Percentiles rank a stretch among this genome's conserved stretches.
These are phyloP conservation scores for Raja brachyura DNA, from an alignment of 2,113 vertebrate genomes.

Conservation along the genomic window DNA sequence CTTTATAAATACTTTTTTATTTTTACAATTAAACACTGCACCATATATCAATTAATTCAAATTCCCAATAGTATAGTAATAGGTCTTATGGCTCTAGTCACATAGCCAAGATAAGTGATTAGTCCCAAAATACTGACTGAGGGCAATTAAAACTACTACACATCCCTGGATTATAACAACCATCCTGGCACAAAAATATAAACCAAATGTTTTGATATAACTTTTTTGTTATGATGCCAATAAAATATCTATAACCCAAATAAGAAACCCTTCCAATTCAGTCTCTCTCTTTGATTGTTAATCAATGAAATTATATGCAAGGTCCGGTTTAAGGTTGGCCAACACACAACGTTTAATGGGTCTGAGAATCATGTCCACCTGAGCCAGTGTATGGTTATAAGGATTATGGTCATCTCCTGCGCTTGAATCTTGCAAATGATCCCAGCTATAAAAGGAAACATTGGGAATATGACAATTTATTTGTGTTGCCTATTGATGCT, in stretches of 20 bases:
- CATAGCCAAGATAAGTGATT: not conserved
- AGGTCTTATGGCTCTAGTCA: not conserved
- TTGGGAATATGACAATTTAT: conserved; percentile 28
- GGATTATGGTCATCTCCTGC: not conserved
- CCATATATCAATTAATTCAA: too few species aligned
- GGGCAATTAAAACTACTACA: not conserved
- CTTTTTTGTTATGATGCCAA: not conserved
- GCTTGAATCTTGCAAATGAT: conserved; percentile 27
- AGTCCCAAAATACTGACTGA: not conserved
- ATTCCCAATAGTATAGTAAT: not conserved
- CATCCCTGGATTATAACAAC: not conserved
- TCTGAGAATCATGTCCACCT: conserved; percentile 23
- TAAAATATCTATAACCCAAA: not conserved
- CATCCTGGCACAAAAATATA: not conserved
- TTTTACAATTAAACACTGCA: too few species aligned
- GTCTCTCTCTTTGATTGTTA: not conserved
- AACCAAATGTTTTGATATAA: not conserved
- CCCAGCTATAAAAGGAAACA: conserved; percentile 32
- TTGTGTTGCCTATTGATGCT: not conserved
- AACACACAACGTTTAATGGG: conserved; percentile 22
- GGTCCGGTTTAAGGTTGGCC: conserved; percentile 18
- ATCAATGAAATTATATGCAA: conserved; percentile 8
- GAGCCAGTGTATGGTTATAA: conserved; percentile 15
- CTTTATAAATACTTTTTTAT: too few species aligned
- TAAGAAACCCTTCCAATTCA: not conserved